Evolutionary conservation across 2,113 vertebrate species (phyloP).

Genomic region (Cercopithecus mona): DNA sequence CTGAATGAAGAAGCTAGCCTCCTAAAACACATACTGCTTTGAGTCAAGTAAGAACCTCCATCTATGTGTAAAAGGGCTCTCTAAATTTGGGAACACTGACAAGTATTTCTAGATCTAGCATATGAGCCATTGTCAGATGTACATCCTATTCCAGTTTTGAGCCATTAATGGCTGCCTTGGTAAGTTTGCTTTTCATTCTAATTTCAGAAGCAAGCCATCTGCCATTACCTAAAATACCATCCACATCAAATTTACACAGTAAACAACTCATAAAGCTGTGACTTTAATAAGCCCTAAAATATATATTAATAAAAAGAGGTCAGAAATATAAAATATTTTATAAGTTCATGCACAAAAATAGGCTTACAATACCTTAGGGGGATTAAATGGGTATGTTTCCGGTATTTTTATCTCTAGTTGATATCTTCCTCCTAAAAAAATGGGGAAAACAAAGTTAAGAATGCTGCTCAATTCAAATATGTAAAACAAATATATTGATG

Average conservation of each 20-base stretch:
- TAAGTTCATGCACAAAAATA: slow-evolving; percentile 62
- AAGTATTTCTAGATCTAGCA: slow-evolving; percentile 15
- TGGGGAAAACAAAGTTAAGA: slow-evolving; percentile 58
- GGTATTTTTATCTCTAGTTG: slow-evolving; percentile 99
- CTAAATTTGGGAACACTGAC: background rate
- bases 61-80: background rate
- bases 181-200: slow-evolving; percentile 47
- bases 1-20: background rate
- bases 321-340: slow-evolving; percentile 43
- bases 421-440: slow-evolving; percentile 93
- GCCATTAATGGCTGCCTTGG: background rate
- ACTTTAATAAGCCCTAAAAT: slow-evolving; percentile 42
- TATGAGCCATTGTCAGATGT: background rate
- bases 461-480: slow-evolving; percentile 18
- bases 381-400: slow-evolving; percentile 99
- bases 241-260: slow-evolving; percentile 16
- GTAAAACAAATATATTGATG: slow-evolving; percentile 13
- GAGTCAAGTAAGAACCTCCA: slow-evolving; percentile 25
- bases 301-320: slow-evolving; percentile 1
- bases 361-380: slow-evolving; percentile 93
- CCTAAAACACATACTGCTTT: background rate
- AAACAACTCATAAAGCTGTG: background rate
- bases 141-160: background rate
- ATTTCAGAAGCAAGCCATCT: slow-evolving; percentile 40
- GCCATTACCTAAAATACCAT: slow-evolving; percentile 15